phyloP scores from a whole-genome alignment of 1,140 invertebrate species.

The Eufriesea mexicana region DNA sequence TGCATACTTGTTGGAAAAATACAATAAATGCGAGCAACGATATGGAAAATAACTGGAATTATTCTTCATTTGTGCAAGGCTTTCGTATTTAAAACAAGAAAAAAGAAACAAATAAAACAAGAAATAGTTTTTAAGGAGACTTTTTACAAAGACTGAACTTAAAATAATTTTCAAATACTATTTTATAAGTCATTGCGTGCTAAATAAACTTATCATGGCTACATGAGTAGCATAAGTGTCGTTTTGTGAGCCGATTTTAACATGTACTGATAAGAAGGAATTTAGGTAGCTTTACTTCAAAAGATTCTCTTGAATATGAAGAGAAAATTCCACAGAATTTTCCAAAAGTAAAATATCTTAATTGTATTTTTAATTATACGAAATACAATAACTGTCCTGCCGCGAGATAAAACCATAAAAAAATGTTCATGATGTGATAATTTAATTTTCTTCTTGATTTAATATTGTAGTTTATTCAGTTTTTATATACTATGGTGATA shows the following conservation, averaged over 20 bases:
- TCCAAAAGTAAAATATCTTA: background rate
- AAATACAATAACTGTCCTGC: slow-evolving; percentile 3
- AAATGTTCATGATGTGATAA: background rate
- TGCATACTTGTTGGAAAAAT: slow-evolving; percentile 83
- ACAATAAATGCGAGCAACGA: slow-evolving; percentile 86
- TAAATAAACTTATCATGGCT: slow-evolving; percentile 28
- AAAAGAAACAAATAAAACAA: slow-evolving; percentile 27
- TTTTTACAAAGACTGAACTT: slow-evolving; percentile 50
- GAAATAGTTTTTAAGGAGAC: slow-evolving; percentile 35
- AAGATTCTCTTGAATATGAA: background rate
- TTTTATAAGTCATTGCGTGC: slow-evolving; percentile 51
- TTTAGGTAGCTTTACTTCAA: slow-evolving; percentile 25
- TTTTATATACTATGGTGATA: background rate
- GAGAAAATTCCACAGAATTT: slow-evolving; percentile 13
- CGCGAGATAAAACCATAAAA: background rate
- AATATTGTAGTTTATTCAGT: background rate
- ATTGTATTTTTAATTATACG: slow-evolving; percentile 20
- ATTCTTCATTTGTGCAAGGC: slow-evolving; percentile 40
- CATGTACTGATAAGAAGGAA: background rate
- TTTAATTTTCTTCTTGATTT: background rate
- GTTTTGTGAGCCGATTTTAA: slow-evolving; percentile 3
- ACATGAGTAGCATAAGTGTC: background rate
- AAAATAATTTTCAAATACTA: slow-evolving; percentile 46
- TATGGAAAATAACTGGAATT: slow-evolving; percentile 84
- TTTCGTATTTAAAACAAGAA: slow-evolving; percentile 17